These are phyloP conservation scores for Coryphaenoides rupestris DNA, from an alignment of 2,113 vertebrate genomes.

Conservation along the genomic window DNA sequence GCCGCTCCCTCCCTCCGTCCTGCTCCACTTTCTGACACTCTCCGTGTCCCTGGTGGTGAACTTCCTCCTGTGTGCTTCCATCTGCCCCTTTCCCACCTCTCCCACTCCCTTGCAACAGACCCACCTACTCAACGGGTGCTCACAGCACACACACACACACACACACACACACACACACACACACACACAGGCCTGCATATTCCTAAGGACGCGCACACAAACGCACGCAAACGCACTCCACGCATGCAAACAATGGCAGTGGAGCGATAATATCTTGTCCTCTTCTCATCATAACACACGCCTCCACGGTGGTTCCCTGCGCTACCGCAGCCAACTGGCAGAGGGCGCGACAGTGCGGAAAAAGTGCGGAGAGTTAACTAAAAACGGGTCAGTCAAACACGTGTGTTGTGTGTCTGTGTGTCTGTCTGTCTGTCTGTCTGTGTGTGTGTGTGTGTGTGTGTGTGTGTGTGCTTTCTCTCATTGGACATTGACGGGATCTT, in stretches of 20 bases:
- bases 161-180: slow-evolving; percentile 17
- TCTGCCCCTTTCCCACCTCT: slow-evolving; percentile 83
- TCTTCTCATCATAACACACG: no score
- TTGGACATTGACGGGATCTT: slow-evolving; percentile 44
- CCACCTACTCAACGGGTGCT: slow-evolving; percentile 83
- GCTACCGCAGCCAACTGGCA: slow-evolving; percentile 49
- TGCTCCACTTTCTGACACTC: slow-evolving; percentile 76
- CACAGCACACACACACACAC: slow-evolving; percentile 56
- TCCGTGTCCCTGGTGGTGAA: slow-evolving; percentile 71
- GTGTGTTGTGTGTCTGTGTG: slow-evolving; percentile 47
- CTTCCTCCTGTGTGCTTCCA: slow-evolving; percentile 85
- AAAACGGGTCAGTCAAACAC: no score
- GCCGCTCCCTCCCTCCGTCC: slow-evolving; percentile 56
- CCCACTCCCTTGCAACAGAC: slow-evolving; percentile 78
- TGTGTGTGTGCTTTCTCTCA: slow-evolving; percentile 35
- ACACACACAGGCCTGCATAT: slow-evolving; percentile 4
- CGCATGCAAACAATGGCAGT: no score
- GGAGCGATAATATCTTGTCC: no score
- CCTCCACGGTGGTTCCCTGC: slow-evolving; percentile 38
- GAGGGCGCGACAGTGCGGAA: slow-evolving; percentile 41
- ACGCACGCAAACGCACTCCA: slow-evolving; percentile 19
- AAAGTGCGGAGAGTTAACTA: no score
- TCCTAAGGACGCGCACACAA: no score
- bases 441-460: slow-evolving; percentile 12
- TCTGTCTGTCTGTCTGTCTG: slow-evolving; percentile 29